phyloP scores from a whole-genome alignment of 2,888 invertebrate species.

The Apeira syringaria region DNA sequence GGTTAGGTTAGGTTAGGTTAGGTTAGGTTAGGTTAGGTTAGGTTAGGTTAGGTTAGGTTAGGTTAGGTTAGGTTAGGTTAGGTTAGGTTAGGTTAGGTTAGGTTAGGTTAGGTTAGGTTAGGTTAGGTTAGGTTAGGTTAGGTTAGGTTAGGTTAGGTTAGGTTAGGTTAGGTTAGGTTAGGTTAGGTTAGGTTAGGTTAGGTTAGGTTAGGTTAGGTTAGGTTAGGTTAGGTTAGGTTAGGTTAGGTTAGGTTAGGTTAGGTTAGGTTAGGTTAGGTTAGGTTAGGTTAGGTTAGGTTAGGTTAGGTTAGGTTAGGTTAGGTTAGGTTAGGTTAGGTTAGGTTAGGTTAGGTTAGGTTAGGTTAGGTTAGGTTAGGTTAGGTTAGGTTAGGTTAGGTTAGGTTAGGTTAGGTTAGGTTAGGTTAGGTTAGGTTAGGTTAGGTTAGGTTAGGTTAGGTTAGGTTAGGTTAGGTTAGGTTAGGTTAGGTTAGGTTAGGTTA shows the following conservation, averaged over 20 bases:
- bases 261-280: conserved; percentile 6
- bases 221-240: conserved; percentile 5
- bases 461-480: not conserved
- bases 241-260: conserved; percentile 5
- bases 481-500: not conserved
- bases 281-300: conserved; percentile 5
- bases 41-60: conserved; percentile 8
- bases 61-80: conserved; percentile 8
- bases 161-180: conserved; percentile 8
- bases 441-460: not conserved
- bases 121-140: conserved; percentile 8
- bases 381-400: not conserved
- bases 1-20: conserved; percentile 8
- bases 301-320: conserved; percentile 1
- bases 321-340: not conserved
- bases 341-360: not conserved
- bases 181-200: conserved; percentile 8
- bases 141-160: conserved; percentile 8
- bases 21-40: conserved; percentile 8
- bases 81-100: conserved; percentile 8
- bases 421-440: not conserved
- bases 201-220: conserved; percentile 8
- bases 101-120: conserved; percentile 8
- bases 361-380: not conserved
- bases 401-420: not conserved